Evolutionary conservation across 2,888 invertebrate species (phyloP), one percentile per base, ranked within the genome.

Genomic region (Andrena dorsata): DNA sequence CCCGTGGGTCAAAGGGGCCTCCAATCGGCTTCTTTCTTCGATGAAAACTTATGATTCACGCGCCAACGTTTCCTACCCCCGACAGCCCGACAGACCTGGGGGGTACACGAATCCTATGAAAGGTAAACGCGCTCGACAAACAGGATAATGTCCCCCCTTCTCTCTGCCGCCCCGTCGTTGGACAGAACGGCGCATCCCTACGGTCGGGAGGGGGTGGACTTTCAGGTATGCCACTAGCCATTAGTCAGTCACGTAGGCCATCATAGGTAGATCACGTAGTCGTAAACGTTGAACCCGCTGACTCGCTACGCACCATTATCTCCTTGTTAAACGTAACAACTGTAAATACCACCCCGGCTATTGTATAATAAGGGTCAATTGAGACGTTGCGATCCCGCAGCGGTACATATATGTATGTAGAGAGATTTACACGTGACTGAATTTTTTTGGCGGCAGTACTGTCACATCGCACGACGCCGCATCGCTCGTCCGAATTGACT

Each of bases 1-100:
- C 83, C 76, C 49, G 65, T 58, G n/a, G 51, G 41, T 53, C 60
- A 47, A 75, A 84, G 8, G 41, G 23, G 60, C 56, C 75, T 84
- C 77, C 84, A 87, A 88, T 88, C 76, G 71, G 75, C 82, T 84
- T 85, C 79, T 56, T 76, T 78, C 78, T 47, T 47, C 16, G 60
- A 76, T 23, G 77, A 83, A 83, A 85, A 85, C 78, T 82, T 70
- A 76, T 85, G 75, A 84, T 83, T 81, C 83, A 80, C 53, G 53
- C 51, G 32, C 32, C 60, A 49, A n/a, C 58, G 35, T 10, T 72
- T 56, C 23, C 76, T 68, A 49, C 53, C 68, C 41, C 49, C 72
- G 35, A 56, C 56, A 2, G 8, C 8, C 7, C 65, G 64, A 32
- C 65, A 58, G 13, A 41, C 41, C 41, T 41, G 16, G 16, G 13